phyloP scores from a whole-genome alignment of 2,113 vertebrate genomes.

The Podarcis raffonei region DNA sequence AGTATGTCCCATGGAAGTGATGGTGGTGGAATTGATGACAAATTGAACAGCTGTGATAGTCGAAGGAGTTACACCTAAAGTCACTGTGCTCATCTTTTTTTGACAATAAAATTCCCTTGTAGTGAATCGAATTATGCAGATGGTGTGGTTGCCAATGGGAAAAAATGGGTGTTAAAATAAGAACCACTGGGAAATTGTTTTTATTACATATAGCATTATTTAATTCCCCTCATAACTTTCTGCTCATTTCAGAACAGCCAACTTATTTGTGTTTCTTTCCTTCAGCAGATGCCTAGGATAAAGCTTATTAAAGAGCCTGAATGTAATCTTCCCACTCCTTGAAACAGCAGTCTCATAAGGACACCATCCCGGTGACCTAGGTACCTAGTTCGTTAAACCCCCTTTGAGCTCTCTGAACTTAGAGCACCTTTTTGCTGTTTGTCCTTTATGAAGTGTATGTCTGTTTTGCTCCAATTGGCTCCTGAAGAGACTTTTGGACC shows the following conservation, averaged over 20 bases:
- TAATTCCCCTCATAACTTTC: not conserved
- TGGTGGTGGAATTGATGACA: not conserved
- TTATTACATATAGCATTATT: too few relatives aligned
- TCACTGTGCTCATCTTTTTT: not conserved
- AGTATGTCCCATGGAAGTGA: not conserved
- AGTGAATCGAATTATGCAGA: not conserved
- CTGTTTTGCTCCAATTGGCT: too few relatives aligned
- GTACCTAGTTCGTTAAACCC: not conserved
- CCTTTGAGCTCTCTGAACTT: not conserved
- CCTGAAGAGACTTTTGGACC: too few relatives aligned
- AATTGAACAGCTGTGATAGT: constrained; percentile 3
- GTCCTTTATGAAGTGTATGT: not conserved
- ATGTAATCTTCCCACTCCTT: not conserved
- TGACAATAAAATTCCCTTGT: not conserved
- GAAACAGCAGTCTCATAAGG: not conserved
- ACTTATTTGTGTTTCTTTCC: not conserved
- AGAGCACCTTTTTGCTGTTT: not conserved
- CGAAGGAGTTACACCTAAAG: not conserved
- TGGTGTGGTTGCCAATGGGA: not conserved
- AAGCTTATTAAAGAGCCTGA: not conserved
- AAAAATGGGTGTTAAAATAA: not conserved
- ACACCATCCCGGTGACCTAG: not conserved
- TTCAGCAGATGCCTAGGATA: constrained; percentile 1
- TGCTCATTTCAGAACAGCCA: not conserved
- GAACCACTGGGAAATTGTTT: not conserved